Percentiles rank a stretch among this genome's conserved stretches.
Conservation (phyloP, 2,888 invertebrate species). For the Drosophila buzzatii region DNA sequence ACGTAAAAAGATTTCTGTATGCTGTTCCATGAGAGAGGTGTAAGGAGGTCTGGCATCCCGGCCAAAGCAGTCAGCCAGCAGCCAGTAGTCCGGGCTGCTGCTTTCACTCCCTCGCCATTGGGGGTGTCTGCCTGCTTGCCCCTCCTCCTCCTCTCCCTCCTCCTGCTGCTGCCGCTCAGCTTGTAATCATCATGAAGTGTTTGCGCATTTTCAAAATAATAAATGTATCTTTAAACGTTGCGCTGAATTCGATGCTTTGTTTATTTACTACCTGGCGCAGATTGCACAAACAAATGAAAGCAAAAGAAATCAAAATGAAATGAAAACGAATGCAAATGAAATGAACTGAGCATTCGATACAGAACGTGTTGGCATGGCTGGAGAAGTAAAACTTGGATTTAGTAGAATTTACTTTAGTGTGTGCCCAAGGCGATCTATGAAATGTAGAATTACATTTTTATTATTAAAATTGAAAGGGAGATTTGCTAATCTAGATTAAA, state of each 20-base stretch:
- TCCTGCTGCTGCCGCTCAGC: background rate
- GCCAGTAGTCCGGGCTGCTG: constrained; percentile 27
- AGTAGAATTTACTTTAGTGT: background rate
- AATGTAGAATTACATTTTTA: background rate
- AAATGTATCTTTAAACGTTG: constrained; percentile 69
- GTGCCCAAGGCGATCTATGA: background rate
- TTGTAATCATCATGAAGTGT: constrained; percentile 72
- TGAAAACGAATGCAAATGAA: constrained; percentile 25
- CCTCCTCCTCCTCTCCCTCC: too few relatives aligned
- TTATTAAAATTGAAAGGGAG: background rate
- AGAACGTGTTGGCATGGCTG: constrained; percentile 20
- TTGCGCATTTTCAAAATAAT: constrained; percentile 64
- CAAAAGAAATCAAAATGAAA: constrained; percentile 14
- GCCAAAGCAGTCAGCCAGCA: constrained; percentile 15
- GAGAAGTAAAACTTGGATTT: background rate
- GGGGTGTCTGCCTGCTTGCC: constrained; percentile 14
- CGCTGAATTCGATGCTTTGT: constrained; percentile 49
- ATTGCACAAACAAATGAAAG: constrained; percentile 28
- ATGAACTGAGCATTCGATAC: background rate
- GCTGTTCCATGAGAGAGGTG: constrained; percentile 29
- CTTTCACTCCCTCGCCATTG: constrained; percentile 35
- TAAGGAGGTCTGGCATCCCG: constrained; percentile 32
- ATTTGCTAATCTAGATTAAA: too few relatives aligned
- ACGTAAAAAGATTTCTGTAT: constrained; percentile 77
- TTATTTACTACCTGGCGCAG: constrained; percentile 48